A percentile compares a stretch with the other conserved stretches of the same genome.
Conservation (phyloP, 2,888 invertebrate genomes). For the Lamproptera curius region DNA sequence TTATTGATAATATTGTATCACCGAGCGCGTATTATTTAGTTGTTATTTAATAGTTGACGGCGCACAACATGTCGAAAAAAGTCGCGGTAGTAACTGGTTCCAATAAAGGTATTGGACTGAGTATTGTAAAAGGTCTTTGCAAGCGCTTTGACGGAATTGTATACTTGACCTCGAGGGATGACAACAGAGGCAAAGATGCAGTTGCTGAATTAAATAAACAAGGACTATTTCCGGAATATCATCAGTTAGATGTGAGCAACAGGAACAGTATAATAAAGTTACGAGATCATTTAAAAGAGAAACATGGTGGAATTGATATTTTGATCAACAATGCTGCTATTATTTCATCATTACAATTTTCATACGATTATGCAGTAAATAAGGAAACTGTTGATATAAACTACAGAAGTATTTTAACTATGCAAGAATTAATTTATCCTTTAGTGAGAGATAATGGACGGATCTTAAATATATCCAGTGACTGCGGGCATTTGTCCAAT, state of each 20-base stretch:
- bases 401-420: conserved; percentile 70
- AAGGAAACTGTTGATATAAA: conserved; percentile 82
- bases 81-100: conserved; percentile 77
- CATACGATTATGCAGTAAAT: conserved; percentile 59
- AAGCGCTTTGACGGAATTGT: conserved; percentile 78
- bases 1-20: not conserved
- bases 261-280: conserved; percentile 72
- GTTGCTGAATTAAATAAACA: conserved; percentile 36
- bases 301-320: conserved; percentile 80
- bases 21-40: not conserved
- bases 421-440: conserved; percentile 83
- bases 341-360: not conserved
- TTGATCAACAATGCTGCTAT: conserved; percentile 84
- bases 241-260: conserved; percentile 80
- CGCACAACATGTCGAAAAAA: conserved; percentile 26
- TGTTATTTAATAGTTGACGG: not conserved
- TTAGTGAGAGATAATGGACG: conserved; percentile 81
- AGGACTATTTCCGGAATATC: conserved; percentile 33
- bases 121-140: conserved; percentile 79
- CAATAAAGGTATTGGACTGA: conserved; percentile 83
- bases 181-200: conserved; percentile 36
- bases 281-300: conserved; percentile 63
- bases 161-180: conserved; percentile 69
- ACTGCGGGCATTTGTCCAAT: conserved; percentile 78
- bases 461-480: conserved; percentile 86